Conservation (phyloP, 2,888 invertebrate genomes). For the Helobdella robusta region DNA sequence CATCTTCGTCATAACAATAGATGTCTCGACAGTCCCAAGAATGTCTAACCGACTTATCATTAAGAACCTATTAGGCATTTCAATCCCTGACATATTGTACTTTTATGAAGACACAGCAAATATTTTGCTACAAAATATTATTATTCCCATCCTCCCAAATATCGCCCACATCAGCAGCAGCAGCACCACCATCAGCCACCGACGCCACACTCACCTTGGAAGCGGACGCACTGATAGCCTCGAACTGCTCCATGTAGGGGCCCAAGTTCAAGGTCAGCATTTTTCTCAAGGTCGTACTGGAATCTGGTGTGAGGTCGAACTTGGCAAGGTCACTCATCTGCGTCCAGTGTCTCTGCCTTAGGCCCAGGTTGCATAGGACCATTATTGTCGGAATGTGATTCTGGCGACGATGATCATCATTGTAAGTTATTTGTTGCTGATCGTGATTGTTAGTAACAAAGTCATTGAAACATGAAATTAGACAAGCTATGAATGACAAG, state of each 20-base stretch:
- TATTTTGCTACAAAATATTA: too few species aligned
- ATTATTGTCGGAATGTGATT: slow-evolving; percentile 71
- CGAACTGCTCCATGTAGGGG: slow-evolving; percentile 59
- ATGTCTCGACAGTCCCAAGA: too few species aligned
- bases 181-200: background rate
- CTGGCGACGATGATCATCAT: slow-evolving; percentile 47
- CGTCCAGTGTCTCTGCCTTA: slow-evolving; percentile 71
- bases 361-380: slow-evolving; percentile 77
- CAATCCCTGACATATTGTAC: too few species aligned
- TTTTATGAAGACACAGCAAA: too few species aligned
- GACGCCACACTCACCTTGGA: slow-evolving; percentile 54
- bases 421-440: background rate
- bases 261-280: slow-evolving; percentile 65
- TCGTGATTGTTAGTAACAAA: background rate
- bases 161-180: background rate
- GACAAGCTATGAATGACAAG: background rate
- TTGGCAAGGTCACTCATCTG: slow-evolving; percentile 70
- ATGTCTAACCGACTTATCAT: too few species aligned
- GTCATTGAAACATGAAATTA: background rate
- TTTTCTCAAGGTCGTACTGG: slow-evolving; percentile 72
- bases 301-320: slow-evolving; percentile 72
- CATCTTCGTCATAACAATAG: too few species aligned
- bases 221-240: slow-evolving; percentile 48
- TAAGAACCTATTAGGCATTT: too few species aligned
- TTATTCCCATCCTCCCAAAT: too few species aligned